Base-by-base conservation (phyloP, 2,797 vertebrate genomes). In the Rhinichthys osculus region DNA sequence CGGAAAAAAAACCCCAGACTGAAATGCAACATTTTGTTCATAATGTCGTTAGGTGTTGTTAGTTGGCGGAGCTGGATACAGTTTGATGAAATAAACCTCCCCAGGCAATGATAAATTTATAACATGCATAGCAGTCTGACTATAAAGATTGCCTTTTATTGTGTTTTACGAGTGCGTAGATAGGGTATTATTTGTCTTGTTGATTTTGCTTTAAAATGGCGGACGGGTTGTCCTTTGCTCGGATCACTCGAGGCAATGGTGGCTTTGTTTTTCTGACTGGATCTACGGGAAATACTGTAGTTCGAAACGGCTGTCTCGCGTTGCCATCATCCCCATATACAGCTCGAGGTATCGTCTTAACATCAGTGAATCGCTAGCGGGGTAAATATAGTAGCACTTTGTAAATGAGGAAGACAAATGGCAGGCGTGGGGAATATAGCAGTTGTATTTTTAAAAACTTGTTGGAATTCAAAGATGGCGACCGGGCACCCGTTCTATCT, bases 141-240 rank as follows among this genome's bases (percentile, higher is more conserved):
- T 94, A 95, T 95, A 95, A 95, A 95, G 95, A 94, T 95, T 95
- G 94, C 94, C 59, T 50, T 84, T 74, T 74, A 5, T 76, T 81
- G 76, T 80, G 69, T 66, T 78, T 64, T 78, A 54, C 83, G 44
- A 79, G 85, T 86, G 40, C 30, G 27, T 81, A 82, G 57, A 83
- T 80, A 27, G 30, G 62, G 50, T 87, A 42, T 30, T 85, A 62
- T 89, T 88, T 86, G 69, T 86, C 73, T 87, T 47, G 84, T 88
- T 42, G 81, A 69, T 27, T 67, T 85, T 78, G 33, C 42, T 86
- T 80, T 78, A 92, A 94, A 85, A 93, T 94, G 94, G 92, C 90
- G 94, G 94, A 94, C 86, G 87, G 86, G 89, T 93, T 91, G 93
- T 91, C 87, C 67, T 93, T 92, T 89, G 87, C 57, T 89, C 87